Evolutionary conservation across 2,797 vertebrate genomes (phyloP), one percentile per base, ranked within the genome.

Genomic region (Brachyalestes nurse): DNA sequence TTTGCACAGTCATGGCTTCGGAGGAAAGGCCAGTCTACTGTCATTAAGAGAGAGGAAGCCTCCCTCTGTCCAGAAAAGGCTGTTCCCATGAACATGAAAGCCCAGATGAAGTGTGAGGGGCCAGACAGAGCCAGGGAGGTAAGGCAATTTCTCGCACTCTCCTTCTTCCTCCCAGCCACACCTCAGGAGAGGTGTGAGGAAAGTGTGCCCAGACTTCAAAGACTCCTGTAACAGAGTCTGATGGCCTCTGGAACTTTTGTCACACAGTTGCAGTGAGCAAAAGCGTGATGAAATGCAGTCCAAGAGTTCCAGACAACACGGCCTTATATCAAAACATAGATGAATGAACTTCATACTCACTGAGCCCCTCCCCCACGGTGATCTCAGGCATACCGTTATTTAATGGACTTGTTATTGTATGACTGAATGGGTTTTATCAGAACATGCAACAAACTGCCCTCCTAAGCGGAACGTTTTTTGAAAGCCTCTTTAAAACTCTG

Each of bases 81-180:
- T 38, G 53, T 87, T 87, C 84, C 84, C 84, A 87, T 83, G 80
- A 85, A 85, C 86, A 87, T 87, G 84, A 87, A 87, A 87, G 86
- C 38, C 53, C 72, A 75, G 80, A 75, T 13, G 51, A 66, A 84
- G 85, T 83, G 80, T 72, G 65, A 87, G 82, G 5, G 5, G 16
- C 57, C 69, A 73, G 77, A 79, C 75, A 66, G 64, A 70, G 58
- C 45, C 7, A 25, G 47, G 64, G 66, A 61, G 73, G 66, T 72
- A 69, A 60, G 72, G 70, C 73, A 42, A 81, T 78, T 89, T 87
- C 87, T 72, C 75, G 4, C 72, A 77, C 61, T 65, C 55, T 78
- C 23, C 62, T 77, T 64, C 79, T 75, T 83, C 77, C 71, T 75
- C 69, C 61, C 21, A 67, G n/a, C 85, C 85, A 77, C 83, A 87